phyloP scores from a whole-genome alignment of 2,113 vertebrate genomes.

The Otolemur garnettii region DNA sequence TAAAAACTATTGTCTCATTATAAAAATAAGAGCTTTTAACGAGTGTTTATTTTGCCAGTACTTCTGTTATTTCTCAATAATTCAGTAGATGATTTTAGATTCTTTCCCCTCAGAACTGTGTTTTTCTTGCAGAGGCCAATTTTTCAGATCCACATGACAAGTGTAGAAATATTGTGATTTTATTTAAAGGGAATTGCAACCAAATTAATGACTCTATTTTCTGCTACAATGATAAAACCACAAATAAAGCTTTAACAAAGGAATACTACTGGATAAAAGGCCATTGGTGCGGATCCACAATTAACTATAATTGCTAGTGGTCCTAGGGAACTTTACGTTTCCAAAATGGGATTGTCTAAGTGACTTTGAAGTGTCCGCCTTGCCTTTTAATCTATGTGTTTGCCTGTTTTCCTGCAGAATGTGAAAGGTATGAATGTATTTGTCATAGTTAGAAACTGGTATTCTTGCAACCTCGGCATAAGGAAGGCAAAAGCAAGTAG shows the following conservation, averaged over 20 bases:
- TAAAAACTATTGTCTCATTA: not conserved
- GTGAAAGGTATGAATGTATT: not conserved
- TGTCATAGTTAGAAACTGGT: not conserved
- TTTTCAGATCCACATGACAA: not conserved
- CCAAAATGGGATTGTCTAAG: not conserved
- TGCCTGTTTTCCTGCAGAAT: not conserved
- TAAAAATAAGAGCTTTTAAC: slow-evolving; percentile 15
- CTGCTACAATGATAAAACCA: slow-evolving; percentile 20
- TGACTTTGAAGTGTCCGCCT: not conserved
- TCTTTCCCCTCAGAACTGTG: not conserved
- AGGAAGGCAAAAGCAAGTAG: not conserved
- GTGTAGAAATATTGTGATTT: not conserved
- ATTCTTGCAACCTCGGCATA: not conserved
- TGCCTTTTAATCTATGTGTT: not conserved
- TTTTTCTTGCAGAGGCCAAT: slow-evolving; percentile 29
- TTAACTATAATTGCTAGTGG: not conserved
- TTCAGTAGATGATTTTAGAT: not conserved
- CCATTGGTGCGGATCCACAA: not conserved
- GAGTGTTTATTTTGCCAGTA: not conserved
- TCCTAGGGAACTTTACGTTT: not conserved
- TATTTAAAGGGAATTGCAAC: slow-evolving; percentile 31
- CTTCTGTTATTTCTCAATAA: slow-evolving; percentile 27
- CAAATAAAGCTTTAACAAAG: not conserved
- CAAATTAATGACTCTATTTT: not conserved
- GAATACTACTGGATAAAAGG: not conserved